Evolutionary conservation across 2,888 invertebrate species (phyloP).

Genomic region (Caenorhabditis sp.): DNA sequence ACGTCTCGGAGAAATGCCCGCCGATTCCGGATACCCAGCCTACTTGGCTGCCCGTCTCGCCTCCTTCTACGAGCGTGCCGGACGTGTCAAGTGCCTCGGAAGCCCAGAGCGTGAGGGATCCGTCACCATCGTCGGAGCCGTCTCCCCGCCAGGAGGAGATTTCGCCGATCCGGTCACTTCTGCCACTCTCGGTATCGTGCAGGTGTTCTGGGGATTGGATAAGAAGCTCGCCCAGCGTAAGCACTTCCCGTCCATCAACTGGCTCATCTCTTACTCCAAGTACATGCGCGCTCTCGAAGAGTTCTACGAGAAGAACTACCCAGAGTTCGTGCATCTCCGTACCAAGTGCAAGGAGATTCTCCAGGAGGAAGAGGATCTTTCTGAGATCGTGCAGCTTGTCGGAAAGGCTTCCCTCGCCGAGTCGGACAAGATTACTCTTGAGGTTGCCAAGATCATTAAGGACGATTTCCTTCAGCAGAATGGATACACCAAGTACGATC

Average conservation of each 20-base stretch:
- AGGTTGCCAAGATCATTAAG: conserved; percentile 88
- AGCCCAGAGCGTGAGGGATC: conserved; percentile 95
- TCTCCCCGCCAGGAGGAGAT: conserved; percentile 95
- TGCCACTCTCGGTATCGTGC: conserved; percentile 95
- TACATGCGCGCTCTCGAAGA: conserved; percentile 98
- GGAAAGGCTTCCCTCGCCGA: conserved; percentile 94
- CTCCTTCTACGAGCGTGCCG: conserved; percentile 99
- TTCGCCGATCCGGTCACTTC: conserved; percentile 99
- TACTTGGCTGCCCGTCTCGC: conserved; percentile 98
- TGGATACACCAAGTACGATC: conserved; percentile 84
- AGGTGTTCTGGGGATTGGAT: conserved; percentile 81
- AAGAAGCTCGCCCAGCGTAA: conserved; percentile 86
- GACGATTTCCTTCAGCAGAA: conserved; percentile 99
- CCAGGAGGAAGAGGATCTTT: conserved; percentile 95
- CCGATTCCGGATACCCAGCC: conserved; percentile 96
- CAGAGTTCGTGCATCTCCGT: conserved; percentile 95
- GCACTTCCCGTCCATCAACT: conserved; percentile 99
- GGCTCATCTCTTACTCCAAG: conserved; percentile 98
- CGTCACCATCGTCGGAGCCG: conserved; percentile 97
- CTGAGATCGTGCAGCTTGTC: conserved; percentile 99
- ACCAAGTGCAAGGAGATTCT: conserved; percentile 92
- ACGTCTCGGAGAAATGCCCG: conserved; percentile 99
- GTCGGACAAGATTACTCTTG: conserved; percentile 98
- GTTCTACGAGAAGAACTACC: conserved; percentile 98
- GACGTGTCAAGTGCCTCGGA: conserved; percentile 86